Evolutionary conservation across 2,113 vertebrate genomes (phyloP), one percentile per base, ranked within the genome.

Genomic region (Salvelinus fontinalis): DNA sequence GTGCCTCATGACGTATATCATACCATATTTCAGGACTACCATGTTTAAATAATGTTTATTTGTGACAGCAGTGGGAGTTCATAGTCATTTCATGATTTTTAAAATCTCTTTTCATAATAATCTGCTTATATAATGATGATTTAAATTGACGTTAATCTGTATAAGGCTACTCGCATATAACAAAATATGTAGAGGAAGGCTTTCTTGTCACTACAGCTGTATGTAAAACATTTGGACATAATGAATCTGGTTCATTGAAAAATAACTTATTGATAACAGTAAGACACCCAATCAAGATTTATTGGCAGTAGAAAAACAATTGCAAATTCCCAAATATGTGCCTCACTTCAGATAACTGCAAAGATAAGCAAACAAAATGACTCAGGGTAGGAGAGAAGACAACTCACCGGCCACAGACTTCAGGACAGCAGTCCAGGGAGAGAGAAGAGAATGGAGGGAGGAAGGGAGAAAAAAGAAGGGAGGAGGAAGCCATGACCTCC

Each of bases 401-500:
- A 74, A 59, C 60, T n/a, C 0, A 48, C 48, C 13, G 73, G 72
- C 59, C 73, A 65, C 51, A 74, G 71, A 75, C 44, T 66, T 49
- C 51, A 75, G 67, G 75, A 87, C 79, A 78, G 75, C 62, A 66
- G 71, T 76, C 39, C 24, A 81, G 85, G 87, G 48, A 71, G 44
- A n/a, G 27, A 14, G 65, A 16, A 84, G 79, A 54, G 60, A 75
- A 77, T 4, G 78, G 84, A 67, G 29, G 22, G 24, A 31, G 65
- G 27, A 18, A 29, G 29, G 12, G 26, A 34, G 16, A 34, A 26
- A 69, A 59, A 77, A 54, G 39, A 62, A 62, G 77, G n/a, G 85
- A 90, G 87, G 85, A 91, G 87, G 81, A 87, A 85, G 87, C 74
- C 87, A 64, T 90, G 91, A 91, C 91, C 92, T 62, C 9, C 39